phyloP scores from a whole-genome alignment of 2,797 vertebrate genomes.

The Melanotaenia nigrans region DNA sequence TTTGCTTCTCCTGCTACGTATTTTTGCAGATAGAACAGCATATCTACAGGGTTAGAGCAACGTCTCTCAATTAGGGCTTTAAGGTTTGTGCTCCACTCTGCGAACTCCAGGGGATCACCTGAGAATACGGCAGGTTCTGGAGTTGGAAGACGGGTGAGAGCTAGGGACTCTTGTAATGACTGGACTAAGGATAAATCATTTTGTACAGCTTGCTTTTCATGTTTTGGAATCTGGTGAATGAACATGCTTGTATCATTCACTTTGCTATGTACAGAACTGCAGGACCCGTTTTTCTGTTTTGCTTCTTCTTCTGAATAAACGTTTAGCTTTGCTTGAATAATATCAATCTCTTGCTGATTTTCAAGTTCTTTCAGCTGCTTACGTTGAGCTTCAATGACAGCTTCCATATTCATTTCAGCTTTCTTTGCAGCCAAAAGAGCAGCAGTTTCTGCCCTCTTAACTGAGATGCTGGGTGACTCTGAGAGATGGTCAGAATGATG shows the following conservation, averaged over 20 bases:
- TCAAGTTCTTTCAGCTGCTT: slow-evolving; percentile 6
- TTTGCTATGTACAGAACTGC: too few species aligned
- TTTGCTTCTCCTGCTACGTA: neutral
- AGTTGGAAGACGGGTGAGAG: slow-evolving; percentile 4
- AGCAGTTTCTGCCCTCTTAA: slow-evolving; percentile 10
- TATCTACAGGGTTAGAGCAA: slow-evolving; percentile 18
- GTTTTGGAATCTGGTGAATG: too few species aligned
- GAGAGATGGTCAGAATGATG: neutral
- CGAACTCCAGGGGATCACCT: neutral
- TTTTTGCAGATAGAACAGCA: slow-evolving; percentile 17
- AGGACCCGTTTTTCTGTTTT: neutral
- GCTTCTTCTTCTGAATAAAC: too few species aligned
- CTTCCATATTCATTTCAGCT: slow-evolving; percentile 13
- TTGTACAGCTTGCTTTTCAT: too few species aligned
- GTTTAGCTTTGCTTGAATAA: slow-evolving; percentile 28
- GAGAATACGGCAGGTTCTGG: slow-evolving; percentile 16
- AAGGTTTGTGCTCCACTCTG: slow-evolving; percentile 50
- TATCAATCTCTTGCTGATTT: slow-evolving; percentile 11
- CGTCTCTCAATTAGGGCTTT: slow-evolving; percentile 36
- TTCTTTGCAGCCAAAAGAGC: slow-evolving; percentile 20
- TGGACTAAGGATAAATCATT: too few species aligned
- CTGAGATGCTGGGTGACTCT: slow-evolving; percentile 6
- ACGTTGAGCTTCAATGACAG: neutral
- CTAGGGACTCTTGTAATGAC: neutral
- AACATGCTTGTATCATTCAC: too few species aligned